Conservation (phyloP, 1,140 invertebrate genomes). For the Temnothorax nylanderi region DNA sequence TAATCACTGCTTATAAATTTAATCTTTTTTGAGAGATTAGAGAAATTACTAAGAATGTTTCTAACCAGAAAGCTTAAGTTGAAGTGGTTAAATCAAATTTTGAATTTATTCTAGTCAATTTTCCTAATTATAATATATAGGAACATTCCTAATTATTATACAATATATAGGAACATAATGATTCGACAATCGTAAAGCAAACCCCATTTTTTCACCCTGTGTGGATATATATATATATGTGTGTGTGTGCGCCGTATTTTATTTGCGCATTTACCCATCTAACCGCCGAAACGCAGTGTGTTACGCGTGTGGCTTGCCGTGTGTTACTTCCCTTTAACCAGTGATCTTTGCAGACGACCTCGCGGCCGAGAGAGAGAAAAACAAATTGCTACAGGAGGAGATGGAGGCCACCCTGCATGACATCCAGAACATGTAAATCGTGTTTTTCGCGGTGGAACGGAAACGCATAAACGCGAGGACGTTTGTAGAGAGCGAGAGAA, state of each 20-base stretch:
- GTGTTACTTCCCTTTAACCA: conserved; percentile 79
- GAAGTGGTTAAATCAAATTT: conserved; percentile 16
- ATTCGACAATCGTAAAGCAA: conserved; percentile 54
- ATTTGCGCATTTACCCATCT: conserved; percentile 31
- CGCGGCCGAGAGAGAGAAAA: conserved; percentile 97
- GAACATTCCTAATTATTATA: background rate
- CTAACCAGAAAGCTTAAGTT: background rate
- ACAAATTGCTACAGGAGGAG: conserved; percentile 98
- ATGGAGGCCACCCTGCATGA: conserved; percentile 99
- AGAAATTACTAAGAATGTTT: background rate
- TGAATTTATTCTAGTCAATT: background rate
- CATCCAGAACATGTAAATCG: conserved; percentile 98
- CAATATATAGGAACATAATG: background rate
- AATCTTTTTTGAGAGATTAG: background rate
- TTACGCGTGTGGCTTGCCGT: conserved; percentile 70
- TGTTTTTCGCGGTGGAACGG: conserved; percentile 79
- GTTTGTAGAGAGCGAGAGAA: conserved; percentile 52
- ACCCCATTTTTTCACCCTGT: background rate
- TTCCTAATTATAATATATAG: background rate
- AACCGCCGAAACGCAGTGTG: conserved; percentile 21
- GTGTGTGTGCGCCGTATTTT: conserved; percentile 25
- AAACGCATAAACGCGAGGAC: conserved; percentile 59
- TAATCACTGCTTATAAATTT: background rate
- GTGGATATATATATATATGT: conserved; percentile 9
- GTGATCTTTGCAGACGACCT: conserved; percentile 95